These are phyloP conservation scores for Enoplosus armatus DNA, from an alignment of 2,797 vertebrate species.

Conservation along the genomic window DNA sequence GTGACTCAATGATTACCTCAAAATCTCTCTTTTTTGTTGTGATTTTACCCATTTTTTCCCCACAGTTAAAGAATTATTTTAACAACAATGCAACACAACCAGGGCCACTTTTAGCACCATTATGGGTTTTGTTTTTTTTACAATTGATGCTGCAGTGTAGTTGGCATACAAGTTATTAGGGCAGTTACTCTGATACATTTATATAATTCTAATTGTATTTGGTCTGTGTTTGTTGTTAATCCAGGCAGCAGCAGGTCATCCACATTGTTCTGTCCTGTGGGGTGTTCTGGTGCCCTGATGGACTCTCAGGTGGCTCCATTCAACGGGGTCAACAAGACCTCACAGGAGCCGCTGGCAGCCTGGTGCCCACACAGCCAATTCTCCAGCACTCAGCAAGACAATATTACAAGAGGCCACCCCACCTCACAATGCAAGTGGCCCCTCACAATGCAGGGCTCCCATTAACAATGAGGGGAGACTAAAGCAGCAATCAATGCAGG, in stretches of 20 bases:
- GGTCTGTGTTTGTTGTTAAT: conserved; percentile 15
- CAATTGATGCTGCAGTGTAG: background rate
- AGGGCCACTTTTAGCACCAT: too few species aligned
- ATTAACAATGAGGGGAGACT: conserved; percentile 71
- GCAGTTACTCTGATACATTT: too few species aligned
- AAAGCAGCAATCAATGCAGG: conserved; percentile 71
- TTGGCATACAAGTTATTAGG: background rate
- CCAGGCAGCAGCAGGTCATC: conserved; percentile 14
- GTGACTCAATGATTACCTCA: background rate
- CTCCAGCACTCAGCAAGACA: conserved; percentile 59
- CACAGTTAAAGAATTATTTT: background rate
- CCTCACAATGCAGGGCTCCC: conserved; percentile 66
- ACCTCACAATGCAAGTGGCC: conserved; percentile 59
- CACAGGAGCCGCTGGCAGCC: conserved; percentile 65
- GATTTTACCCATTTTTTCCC: background rate
- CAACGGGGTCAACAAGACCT: conserved; percentile 55
- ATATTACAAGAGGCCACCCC: conserved; percentile 63
- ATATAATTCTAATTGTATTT: too few species aligned
- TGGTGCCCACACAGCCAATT: conserved; percentile 54
- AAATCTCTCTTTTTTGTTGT: background rate
- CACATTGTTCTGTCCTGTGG: conserved; percentile 33
- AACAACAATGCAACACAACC: background rate
- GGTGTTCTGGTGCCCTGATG: conserved; percentile 23
- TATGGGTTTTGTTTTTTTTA: background rate
- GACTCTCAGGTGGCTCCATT: conserved; percentile 38